Conservation (phyloP, 2,888 invertebrate genomes). For the Eilema caniola region DNA sequence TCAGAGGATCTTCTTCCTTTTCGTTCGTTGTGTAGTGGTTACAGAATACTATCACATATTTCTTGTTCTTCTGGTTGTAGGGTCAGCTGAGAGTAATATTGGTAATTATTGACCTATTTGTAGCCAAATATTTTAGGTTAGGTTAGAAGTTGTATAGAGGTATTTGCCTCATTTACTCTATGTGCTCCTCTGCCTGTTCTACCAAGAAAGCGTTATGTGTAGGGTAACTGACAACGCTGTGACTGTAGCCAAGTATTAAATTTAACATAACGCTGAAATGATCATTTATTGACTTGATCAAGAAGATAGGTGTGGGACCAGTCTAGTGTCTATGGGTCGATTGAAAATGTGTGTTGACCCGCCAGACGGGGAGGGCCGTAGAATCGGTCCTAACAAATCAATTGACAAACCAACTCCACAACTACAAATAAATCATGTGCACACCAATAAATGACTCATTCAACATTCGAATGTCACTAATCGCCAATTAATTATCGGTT, state of each 20-base stretch:
- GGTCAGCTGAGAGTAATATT: too few species aligned
- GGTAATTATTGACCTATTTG: too few species aligned
- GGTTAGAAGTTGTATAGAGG: neutral
- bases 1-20: too few species aligned
- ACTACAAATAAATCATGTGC: conserved; percentile 54
- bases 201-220: too few species aligned
- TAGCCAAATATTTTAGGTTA: neutral
- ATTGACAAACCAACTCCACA: conserved; percentile 33
- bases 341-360: neutral
- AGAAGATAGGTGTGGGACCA: neutral
- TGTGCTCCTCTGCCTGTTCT: too few species aligned
- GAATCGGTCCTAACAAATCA: conserved; percentile 34
- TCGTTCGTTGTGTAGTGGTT: neutral
- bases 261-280: too few species aligned
- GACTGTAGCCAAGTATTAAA: too few species aligned
- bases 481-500: conserved; percentile 71
- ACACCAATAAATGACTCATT: conserved; percentile 59
- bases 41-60: neutral
- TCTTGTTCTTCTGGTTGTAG: too few species aligned
- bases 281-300: too few species aligned
- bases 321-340: neutral
- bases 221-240: too few species aligned
- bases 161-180: too few species aligned
- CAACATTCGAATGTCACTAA: conserved; percentile 61
- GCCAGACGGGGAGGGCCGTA: neutral